Conservation (phyloP, 2,797 vertebrate species). For the Lateolabrax maculatus region DNA sequence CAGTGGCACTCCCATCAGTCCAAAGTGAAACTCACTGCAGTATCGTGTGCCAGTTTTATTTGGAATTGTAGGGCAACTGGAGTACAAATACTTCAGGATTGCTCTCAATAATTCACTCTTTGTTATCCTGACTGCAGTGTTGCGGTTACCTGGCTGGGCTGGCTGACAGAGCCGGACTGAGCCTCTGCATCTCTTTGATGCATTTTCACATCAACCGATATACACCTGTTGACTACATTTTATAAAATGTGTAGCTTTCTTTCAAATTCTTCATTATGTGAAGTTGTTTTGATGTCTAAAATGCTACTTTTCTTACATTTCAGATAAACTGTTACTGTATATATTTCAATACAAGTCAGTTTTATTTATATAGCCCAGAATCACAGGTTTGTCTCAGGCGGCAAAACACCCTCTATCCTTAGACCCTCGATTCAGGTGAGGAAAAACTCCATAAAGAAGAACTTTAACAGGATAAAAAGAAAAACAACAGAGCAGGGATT, state of each 20-base stretch:
- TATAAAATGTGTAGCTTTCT: not conserved
- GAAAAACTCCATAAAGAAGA: not conserved
- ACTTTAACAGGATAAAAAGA: not conserved
- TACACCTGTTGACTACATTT: not conserved
- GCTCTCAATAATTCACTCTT: not conserved
- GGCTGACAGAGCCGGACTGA: conserved; percentile 5
- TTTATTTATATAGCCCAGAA: not conserved
- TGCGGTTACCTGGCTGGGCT: not conserved
- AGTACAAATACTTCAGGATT: conserved; percentile 2
- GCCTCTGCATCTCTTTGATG: conserved; percentile 6
- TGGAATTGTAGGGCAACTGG: not conserved
- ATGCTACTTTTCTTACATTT: not conserved
- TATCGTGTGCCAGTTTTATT: not conserved
- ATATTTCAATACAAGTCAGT: not conserved
- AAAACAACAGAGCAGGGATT: not conserved
- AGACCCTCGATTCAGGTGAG: not conserved
- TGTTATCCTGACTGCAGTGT: not conserved
- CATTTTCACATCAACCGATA: not conserved
- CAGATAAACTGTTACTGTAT: no score
- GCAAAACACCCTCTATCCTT: not conserved
- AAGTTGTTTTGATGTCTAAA: not conserved
- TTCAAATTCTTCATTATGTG: not conserved
- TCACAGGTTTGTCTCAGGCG: no score
- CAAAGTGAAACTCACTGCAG: not conserved
- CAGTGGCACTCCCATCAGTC: not conserved